These are phyloP conservation scores for Osmerus mordax DNA, from an alignment of 2,113 vertebrate species.

Conservation along the genomic window DNA sequence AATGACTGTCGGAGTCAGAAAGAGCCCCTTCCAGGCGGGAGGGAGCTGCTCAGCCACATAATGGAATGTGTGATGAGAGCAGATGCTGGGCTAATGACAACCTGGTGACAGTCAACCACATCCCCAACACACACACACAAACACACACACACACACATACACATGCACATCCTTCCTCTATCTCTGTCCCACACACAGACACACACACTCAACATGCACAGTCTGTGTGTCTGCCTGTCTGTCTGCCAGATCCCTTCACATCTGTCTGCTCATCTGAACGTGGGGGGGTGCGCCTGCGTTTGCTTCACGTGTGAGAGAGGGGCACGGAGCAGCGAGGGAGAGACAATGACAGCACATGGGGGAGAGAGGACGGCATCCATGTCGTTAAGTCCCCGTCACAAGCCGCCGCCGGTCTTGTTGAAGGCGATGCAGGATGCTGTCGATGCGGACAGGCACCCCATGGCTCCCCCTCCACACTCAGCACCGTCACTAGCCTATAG, in stretches of 20 bases:
- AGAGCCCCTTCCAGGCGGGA: no score
- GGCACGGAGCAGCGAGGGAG: background rate
- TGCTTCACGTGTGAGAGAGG: background rate
- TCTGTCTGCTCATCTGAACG: background rate
- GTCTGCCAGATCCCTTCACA: conserved; percentile 38
- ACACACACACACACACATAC: conserved; percentile 34
- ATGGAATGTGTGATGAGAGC: conserved; percentile 83
- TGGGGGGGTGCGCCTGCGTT: background rate
- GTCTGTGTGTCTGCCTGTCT: conserved; percentile 24
- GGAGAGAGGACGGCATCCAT: no score
- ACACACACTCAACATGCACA: conserved; percentile 17
- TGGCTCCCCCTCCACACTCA: no score
- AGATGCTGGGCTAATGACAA: conserved; percentile 89
- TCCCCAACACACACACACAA: conserved; percentile 61
- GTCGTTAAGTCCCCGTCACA: no score
- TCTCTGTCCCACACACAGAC: conserved; percentile 29
- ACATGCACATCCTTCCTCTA: conserved; percentile 36
- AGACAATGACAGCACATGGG: no score
- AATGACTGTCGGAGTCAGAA: conserved; percentile 68
- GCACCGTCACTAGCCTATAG: no score
- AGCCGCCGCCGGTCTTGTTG: no score
- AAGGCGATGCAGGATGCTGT: no score
- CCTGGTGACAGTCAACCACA: conserved; percentile 84
- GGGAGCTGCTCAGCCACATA: conserved; percentile 70
- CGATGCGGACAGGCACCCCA: no score